Base-by-base conservation (phyloP, 2,113 vertebrate genomes). In the Thamnaconus septentrionalis region DNA sequence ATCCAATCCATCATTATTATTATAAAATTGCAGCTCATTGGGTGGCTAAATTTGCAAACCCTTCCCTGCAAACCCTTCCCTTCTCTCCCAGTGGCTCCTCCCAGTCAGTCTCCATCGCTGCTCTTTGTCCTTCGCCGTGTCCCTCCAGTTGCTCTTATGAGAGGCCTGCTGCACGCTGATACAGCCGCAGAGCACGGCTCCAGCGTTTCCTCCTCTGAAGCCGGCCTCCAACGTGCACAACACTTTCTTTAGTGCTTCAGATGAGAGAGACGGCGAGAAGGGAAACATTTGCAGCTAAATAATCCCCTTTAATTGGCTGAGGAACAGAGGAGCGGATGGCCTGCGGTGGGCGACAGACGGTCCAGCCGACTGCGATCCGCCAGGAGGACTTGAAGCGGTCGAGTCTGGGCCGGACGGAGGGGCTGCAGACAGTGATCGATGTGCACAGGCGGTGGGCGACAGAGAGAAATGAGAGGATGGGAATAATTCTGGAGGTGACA, bases 141-240 rank as follows among this genome's bases (percentile, higher is more conserved):
- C 64, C 56, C 56, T 53, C 75, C 72, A 67, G 78, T 82, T 80
- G 53, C 67, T 83, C 57, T 74, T 79, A 88, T 75, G 76, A 59
- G 75, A 70, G 59, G 83, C 75, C 84, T 84, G 81, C 78, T 73
- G 63, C 45, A 58, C 47, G 71, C 84, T 84, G 85, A 87, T 86
- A 84, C 59, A 69, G 64, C 58, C 72, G 61, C 69, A 39, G 43
- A 75, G 59, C 59, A 50, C 49, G 6, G 61, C 66, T 77, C 63
- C 74, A 64, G 62, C 65, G 50, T 59, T 46, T 66, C 46, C 45
- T 31, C 67, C 75, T 81, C 66, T 78, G 69, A 72, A 76, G 67
- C 71, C n/a, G 48, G 0, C 62, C 71, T 78, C 18, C 18, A 31
- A 1, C 18, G 18, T 31, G 18, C 18, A 31, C 18, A 31, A 31